Evolutionary conservation across 2,113 vertebrate species (phyloP), one percentile per base, ranked within the genome.

Genomic region (Zosterops japonicus): DNA sequence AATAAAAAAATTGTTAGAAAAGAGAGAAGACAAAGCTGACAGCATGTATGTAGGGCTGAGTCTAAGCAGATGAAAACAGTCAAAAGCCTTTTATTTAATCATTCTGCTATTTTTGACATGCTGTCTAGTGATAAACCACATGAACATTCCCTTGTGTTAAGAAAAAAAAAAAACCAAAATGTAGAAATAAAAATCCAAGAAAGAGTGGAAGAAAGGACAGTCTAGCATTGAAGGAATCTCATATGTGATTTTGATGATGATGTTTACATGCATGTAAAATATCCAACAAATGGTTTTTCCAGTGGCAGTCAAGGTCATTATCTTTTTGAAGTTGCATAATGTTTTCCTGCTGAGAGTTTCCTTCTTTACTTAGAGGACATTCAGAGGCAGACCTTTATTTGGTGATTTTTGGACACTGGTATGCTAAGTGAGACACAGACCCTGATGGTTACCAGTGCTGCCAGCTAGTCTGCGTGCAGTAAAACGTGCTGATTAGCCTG

Each of bases 61-160:
- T 52, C 72, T 96, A 86, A 95, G 85, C 94, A 97, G 95, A 96
- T 78, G 88, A 95, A 65, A 94, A 71, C 65, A 63, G 60, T 97
- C 69, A 93, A 50, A 93, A 87, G 33, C n/a, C 63, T 83, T 95
- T 93, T 93, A 90, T 93, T 93, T 93, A 96, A 93, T 78, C 76
- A 50, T 87, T 95, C 57, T 64, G 53, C 80, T 95, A 55, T 78
- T 96, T 96, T 88, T 96, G 94, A 93, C 83, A 39, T 93, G 74
- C 64, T 89, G 71, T 83, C 64, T 68, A 81, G 72, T 80, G 59
- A 93, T 75, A 91, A 96, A 89, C 41, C 69, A 68, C 69, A 88
- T 84, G 18, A 95, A 36, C 56, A 44, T 90, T 94, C 42, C 61
- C 82, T 74, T 52, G 47, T 41, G 59, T 63, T 78, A 83, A 64